Evolutionary conservation across 2,113 vertebrate genomes (phyloP), one percentile per base, ranked within the genome.

Genomic region (Pungitius pungitius): DNA sequence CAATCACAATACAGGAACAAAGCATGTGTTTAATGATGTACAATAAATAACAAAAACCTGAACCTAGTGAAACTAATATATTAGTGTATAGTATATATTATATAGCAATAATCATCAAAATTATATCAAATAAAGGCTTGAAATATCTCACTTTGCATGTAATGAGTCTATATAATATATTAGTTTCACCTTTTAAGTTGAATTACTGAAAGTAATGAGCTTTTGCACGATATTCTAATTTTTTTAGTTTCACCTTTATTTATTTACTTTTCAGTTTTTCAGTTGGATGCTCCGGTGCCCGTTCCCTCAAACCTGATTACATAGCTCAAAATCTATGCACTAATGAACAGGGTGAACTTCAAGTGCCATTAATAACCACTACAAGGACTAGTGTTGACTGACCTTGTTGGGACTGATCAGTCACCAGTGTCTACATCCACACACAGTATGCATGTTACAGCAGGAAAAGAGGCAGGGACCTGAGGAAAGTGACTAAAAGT

Each of bases 401-500:
- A 8, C 15, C 47, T n/a, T 9, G 20, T n/a, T 49, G 20, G 47
- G 47, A 10, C 47, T 1, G 47, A n/a, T 49, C 47, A 10, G 8
- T 49, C 47, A 49, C 18, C 47, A 49, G 18, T n/a, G 47, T 15
- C 51, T n/a, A 1, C 51, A 8, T 10, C 58, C 26, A 22, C 20
- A 39, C 43, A 39, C 20, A 24, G 58, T 24, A 3, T 14, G 70
- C 24, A n/a, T 56, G 47, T 51, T 66, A 7, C 3, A 59, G 47
- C 51, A 62, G 64, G 33, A 27, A 56, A 40, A 1, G 3, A 17
- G 12, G 67, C 27, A 54, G 68, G 20, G 20, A 81, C 74, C 72
- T 52, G 40, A 78, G 22, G 33, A 75, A 72, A 79, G 82, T 58
- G 59, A 61, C 47, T 78, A 20, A 81, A 47, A 83, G 59, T 55